Percentiles rank a stretch among this genome's conserved stretches.
Evolutionary conservation across 2,113 vertebrate species (phyloP).

Genomic region (Scortum barcoo): DNA sequence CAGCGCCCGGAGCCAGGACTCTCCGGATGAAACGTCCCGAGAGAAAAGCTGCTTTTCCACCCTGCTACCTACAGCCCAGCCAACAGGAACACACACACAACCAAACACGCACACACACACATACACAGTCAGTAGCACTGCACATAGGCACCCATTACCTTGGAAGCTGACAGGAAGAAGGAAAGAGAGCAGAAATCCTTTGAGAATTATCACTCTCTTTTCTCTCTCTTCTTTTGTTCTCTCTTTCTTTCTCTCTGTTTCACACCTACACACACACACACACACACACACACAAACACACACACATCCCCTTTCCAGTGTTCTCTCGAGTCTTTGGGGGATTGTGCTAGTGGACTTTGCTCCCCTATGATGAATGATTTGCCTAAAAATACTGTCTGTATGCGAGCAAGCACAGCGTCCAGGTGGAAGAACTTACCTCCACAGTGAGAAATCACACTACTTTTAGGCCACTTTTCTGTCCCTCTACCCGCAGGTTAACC

Average conservation of each 20-base stretch:
- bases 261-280: constrained; percentile 18
- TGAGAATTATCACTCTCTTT: constrained; percentile 73
- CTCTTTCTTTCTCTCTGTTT: background rate
- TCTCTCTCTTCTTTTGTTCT: constrained; percentile 54
- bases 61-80: constrained; percentile 55
- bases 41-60: constrained; percentile 77
- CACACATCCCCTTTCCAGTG: constrained; percentile 52
- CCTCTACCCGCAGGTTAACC: constrained; percentile 53
- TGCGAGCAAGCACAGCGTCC: constrained; percentile 62
- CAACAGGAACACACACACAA: constrained; percentile 65
- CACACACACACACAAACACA: constrained; percentile 35
- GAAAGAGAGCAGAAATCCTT: constrained; percentile 69
- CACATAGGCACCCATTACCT: constrained; percentile 72
- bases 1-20: constrained; percentile 64
- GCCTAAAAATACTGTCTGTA: constrained; percentile 82
- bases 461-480: constrained; percentile 70
- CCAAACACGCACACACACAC: constrained; percentile 40
- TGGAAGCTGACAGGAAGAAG: constrained; percentile 70
- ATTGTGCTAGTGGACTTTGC: constrained; percentile 82
- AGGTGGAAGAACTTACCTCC: constrained; percentile 76
- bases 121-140: constrained; percentile 33
- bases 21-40: constrained; percentile 74
- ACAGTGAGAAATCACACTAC: constrained; percentile 71
- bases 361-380: constrained; percentile 83
- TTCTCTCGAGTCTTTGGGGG: constrained; percentile 73